Conservation (phyloP, 2,888 invertebrate species). For the Drosophila melanosoma region DNA sequence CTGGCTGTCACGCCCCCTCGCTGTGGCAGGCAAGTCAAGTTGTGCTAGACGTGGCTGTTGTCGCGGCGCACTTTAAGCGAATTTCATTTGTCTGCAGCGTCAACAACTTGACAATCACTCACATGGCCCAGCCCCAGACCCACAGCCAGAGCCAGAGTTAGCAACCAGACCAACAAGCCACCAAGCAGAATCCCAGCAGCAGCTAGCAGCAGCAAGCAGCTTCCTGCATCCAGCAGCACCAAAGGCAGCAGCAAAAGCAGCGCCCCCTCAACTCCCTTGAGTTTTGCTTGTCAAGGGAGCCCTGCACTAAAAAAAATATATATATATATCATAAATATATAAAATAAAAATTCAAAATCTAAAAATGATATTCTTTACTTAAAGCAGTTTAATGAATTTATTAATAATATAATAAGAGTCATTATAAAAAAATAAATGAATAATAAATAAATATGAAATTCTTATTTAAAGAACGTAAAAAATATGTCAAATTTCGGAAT, state of each 20-base stretch:
- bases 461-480: not conserved
- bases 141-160: not conserved
- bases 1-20: constrained; percentile 66
- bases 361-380: not conserved
- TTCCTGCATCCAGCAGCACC: constrained; percentile 46
- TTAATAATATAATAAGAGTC: not conserved
- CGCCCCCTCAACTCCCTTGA: constrained; percentile 29
- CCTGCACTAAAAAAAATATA: not conserved
- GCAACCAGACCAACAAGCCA: constrained; percentile 24
- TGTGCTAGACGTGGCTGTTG: constrained; percentile 62
- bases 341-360: not conserved
- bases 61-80: constrained; percentile 79
- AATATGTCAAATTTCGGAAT: not conserved
- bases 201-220: constrained; percentile 41
- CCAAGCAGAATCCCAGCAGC: constrained; percentile 5
- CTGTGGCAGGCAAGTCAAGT: constrained; percentile 65
- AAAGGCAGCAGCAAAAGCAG: constrained; percentile 22
- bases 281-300: constrained; percentile 36
- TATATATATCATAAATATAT: not conserved
- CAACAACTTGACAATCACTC: constrained; percentile 82
- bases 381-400: not conserved
- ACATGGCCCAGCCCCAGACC: constrained; percentile 63
- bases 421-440: too few relatives aligned
- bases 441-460: not conserved
- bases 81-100: constrained; percentile 81